These are phyloP conservation scores for Dipodomys ordii DNA, from an alignment of 2,113 vertebrate genomes.

Conservation along the genomic window DNA sequence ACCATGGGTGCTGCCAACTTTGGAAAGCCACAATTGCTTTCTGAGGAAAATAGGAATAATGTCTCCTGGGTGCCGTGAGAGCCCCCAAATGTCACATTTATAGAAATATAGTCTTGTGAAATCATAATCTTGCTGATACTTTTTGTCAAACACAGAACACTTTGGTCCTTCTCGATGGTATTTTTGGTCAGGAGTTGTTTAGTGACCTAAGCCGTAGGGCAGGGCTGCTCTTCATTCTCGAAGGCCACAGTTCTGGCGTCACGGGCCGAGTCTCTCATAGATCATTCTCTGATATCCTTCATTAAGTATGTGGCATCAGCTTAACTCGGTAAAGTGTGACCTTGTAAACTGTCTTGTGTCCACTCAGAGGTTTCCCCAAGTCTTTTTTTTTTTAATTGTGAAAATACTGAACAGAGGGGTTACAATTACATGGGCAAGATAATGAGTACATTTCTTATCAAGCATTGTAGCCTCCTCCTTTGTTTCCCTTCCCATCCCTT, in stretches of 20 bases:
- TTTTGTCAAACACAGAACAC: slow-evolving; percentile 1
- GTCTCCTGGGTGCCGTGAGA: neutral
- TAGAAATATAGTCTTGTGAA: slow-evolving; percentile 29
- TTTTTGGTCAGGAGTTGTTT: neutral
- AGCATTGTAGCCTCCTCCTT: no score
- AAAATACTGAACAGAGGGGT: no score
- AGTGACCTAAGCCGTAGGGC: neutral
- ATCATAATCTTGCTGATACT: neutral
- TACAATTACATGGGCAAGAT: no score
- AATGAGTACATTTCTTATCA: no score
- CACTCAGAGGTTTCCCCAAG: slow-evolving; percentile 13
- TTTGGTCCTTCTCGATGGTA: neutral
- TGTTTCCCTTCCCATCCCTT: no score
- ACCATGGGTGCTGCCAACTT: neutral
- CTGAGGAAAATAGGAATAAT: neutral
- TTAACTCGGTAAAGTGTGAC: slow-evolving; percentile 38
- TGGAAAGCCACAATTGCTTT: neutral
- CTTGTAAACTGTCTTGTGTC: slow-evolving; percentile 40
- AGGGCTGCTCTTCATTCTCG: slow-evolving; percentile 21
- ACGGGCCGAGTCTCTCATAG: neutral
- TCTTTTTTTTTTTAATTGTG: neutral
- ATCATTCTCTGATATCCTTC: neutral
- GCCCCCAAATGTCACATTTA: neutral
- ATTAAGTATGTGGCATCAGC: slow-evolving; percentile 32
- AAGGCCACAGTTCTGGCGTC: neutral